Conservation (phyloP, 2,113 vertebrate genomes). For the Odobenus rosmarus region DNA sequence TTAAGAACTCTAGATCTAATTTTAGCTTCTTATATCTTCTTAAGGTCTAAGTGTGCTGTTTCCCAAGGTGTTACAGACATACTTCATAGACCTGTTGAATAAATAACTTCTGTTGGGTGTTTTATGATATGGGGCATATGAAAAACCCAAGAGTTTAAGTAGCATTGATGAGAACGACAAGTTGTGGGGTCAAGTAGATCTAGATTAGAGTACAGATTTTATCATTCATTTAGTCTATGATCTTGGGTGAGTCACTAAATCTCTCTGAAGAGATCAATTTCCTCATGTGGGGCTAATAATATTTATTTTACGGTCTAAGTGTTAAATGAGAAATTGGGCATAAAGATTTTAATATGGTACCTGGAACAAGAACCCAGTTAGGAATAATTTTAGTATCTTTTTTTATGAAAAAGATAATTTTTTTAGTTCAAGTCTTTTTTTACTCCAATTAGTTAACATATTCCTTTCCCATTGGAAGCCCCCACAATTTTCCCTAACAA, state of each 20-base stretch:
- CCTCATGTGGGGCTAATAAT: neutral
- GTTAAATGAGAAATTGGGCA: neutral
- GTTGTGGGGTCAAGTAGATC: neutral
- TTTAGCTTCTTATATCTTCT: neutral
- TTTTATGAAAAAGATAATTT: neutral
- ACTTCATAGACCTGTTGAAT: neutral
- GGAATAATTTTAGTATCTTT: neutral
- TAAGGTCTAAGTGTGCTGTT: neutral
- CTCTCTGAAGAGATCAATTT: constrained; percentile 16
- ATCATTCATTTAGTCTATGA: neutral
- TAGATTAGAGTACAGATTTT: neutral
- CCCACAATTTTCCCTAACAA: neutral
- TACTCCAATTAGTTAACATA: neutral
- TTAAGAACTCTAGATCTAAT: neutral
- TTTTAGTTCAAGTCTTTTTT: constrained; percentile 2
- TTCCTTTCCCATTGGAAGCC: neutral
- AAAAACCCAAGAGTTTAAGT: neutral
- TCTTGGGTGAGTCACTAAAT: neutral
- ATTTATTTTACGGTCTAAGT: neutral
- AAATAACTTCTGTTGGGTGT: constrained; percentile 3
- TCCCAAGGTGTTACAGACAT: neutral
- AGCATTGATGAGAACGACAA: neutral
- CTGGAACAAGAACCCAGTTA: neutral
- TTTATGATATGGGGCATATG: neutral
- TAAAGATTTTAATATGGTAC: neutral